Conservation (phyloP, 2,797 vertebrate species). For the Myiothlypis coronata region DNA sequence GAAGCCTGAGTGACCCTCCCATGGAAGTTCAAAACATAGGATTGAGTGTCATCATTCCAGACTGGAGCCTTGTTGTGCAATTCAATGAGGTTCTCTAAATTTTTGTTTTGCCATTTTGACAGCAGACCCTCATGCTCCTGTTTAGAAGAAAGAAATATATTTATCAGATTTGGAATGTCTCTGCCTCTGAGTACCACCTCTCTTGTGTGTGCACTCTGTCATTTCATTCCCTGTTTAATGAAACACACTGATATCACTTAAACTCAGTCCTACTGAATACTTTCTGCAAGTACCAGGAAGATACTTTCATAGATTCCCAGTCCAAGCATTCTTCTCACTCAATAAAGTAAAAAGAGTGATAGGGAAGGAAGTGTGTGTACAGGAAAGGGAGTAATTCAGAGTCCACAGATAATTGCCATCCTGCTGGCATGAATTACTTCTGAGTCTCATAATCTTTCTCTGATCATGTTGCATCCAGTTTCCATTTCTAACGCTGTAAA, state of each 20-base stretch:
- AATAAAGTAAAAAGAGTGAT: neutral
- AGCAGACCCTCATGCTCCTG: conserved; percentile 93
- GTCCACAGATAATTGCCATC: neutral
- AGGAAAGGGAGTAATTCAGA: neutral
- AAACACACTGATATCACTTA: neutral
- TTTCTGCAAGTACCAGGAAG: neutral
- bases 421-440: neutral
- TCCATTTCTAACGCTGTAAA: neutral
- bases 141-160: neutral
- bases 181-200: neutral
- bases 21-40: conserved; percentile 95
- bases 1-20: conserved; percentile 96
- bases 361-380: neutral
- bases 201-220: neutral
- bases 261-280: neutral
- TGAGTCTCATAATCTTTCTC: neutral
- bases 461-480: neutral
- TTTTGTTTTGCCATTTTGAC: conserved; percentile 87
- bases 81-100: conserved; percentile 92
- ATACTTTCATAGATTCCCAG: neutral
- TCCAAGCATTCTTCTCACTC: neutral
- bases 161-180: neutral
- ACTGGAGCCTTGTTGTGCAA: conserved; percentile 95
- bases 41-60: conserved; percentile 97
- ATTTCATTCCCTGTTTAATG: neutral